phyloP scores from a whole-genome alignment of 2,113 vertebrate species.

The human region DNA sequence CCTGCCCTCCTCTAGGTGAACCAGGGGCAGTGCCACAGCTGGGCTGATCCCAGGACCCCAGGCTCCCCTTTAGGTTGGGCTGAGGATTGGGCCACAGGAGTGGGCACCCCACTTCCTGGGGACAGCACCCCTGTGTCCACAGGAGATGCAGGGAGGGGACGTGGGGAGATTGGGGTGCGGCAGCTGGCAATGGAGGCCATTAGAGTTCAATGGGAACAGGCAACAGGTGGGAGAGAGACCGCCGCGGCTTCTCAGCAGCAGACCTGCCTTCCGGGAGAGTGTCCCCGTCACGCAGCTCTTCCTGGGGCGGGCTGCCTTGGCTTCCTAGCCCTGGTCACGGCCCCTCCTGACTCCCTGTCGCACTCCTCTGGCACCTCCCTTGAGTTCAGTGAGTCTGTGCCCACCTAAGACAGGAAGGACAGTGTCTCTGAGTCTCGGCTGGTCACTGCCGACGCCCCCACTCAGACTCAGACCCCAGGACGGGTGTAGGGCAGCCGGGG shows the following conservation, averaged over 20 bases:
- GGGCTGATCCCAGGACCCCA: neutral
- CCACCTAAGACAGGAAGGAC: neutral
- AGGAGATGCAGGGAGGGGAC: neutral
- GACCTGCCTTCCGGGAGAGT: neutral
- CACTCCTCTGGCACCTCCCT: neutral
- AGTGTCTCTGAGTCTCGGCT: rapidly evolving
- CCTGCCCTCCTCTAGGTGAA: neutral
- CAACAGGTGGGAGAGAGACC: neutral
- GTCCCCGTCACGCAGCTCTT: neutral
- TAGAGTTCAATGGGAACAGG: neutral
- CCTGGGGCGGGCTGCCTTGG: neutral
- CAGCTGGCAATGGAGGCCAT: neutral
- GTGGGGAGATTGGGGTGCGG: rapidly evolving
- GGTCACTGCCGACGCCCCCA: neutral
- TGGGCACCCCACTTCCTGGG: neutral
- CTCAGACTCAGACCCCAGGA: neutral
- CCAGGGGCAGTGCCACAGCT: neutral
- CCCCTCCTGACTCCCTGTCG: neutral
- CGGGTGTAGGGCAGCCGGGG: neutral
- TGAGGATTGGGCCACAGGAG: neutral
- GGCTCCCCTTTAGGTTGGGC: neutral
- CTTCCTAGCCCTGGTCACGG: neutral
- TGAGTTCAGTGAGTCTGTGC: neutral
- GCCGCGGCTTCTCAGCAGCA: rapidly evolving
- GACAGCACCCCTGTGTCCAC: neutral